phyloP scores from a whole-genome alignment of 2,113 vertebrate species.

The Athene noctua region DNA sequence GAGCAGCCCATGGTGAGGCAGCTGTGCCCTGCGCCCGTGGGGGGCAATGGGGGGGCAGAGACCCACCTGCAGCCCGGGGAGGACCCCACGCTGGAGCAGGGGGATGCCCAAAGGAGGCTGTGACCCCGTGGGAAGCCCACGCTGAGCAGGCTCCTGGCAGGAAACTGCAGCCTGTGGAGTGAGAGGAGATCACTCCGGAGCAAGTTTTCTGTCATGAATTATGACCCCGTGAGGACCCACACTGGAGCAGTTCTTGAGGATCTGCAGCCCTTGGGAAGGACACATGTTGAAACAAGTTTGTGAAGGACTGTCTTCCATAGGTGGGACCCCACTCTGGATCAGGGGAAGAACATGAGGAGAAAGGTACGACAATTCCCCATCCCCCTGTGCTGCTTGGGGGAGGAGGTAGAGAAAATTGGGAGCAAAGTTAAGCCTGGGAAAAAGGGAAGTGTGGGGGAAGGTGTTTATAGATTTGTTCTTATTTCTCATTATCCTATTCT shows the following conservation, averaged over 20 bases:
- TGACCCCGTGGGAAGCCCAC: background rate
- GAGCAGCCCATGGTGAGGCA: background rate
- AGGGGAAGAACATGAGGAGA: background rate
- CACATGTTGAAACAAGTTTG: background rate
- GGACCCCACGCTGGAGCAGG: fast-evolving
- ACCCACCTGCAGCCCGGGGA: background rate
- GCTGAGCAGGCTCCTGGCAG: background rate
- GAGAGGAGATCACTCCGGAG: background rate
- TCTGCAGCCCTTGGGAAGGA: background rate
- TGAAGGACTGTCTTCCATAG: background rate
- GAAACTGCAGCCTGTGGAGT: background rate
- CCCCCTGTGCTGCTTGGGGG: fast-evolving
- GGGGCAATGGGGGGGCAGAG: background rate
- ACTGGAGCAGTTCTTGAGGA: background rate
- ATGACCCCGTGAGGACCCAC: fast-evolving
- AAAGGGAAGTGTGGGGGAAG: background rate
- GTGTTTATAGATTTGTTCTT: background rate
- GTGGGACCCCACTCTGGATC: background rate
- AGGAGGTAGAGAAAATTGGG: background rate
- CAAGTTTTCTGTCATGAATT: background rate
- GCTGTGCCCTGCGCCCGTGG: background rate
- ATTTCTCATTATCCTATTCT: background rate
- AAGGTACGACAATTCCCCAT: background rate
- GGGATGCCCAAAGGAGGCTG: background rate
- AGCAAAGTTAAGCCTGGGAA: background rate